phyloP scores from a whole-genome alignment of 2,797 vertebrate species.

The Caiman crocodilus region DNA sequence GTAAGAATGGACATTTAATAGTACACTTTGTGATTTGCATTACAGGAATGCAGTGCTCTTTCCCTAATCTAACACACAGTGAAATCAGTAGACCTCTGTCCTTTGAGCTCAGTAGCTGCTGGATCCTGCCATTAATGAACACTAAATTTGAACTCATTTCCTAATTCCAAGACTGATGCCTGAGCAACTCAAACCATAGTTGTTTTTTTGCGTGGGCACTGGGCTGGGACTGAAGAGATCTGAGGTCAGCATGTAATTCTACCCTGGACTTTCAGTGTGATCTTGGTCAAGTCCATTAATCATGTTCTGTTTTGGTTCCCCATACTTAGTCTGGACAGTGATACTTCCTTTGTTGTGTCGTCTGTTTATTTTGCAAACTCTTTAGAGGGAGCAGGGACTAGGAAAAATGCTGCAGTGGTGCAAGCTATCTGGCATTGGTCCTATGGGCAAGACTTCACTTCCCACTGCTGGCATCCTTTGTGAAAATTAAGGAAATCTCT shows the following conservation, averaged over 20 bases:
- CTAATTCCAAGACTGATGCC: background rate
- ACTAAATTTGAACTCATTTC: background rate
- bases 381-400: background rate
- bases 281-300: background rate
- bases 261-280: background rate
- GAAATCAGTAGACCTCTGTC: background rate
- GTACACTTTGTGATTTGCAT: background rate
- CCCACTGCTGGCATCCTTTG: background rate
- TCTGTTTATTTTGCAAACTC: background rate
- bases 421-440: too few species aligned
- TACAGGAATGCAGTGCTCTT: background rate
- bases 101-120: background rate
- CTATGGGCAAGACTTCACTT: background rate
- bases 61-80: background rate
- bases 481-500: conserved; percentile 1
- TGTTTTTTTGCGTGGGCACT: background rate
- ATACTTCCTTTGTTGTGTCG: background rate
- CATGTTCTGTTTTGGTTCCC: background rate
- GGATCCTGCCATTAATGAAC: background rate
- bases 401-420: background rate
- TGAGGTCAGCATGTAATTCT: background rate
- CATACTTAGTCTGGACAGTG: background rate
- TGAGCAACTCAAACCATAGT: background rate
- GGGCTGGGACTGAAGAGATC: background rate
- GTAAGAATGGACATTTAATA: background rate